Conservation (phyloP, 2,797 vertebrate species). For the Lutjanus argentimaculatus region DNA sequence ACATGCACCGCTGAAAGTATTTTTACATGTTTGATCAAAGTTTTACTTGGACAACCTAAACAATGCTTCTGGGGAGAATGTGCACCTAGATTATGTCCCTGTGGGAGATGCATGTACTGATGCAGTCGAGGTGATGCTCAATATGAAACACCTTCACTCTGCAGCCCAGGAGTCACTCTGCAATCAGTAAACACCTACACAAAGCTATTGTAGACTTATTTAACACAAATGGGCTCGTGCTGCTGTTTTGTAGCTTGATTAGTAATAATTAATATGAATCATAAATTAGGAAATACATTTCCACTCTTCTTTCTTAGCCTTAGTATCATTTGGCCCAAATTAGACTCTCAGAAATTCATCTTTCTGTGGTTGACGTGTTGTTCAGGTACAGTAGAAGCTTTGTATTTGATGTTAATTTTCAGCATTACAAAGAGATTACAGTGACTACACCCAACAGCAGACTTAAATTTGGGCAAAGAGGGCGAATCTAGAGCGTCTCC, state of each 20-base stretch:
- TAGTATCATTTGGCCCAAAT: conserved; percentile 17
- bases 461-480: conserved; percentile 34
- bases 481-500: conserved; percentile 55
- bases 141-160: conserved; percentile 34
- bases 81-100: conserved; percentile 1
- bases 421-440: conserved; percentile 15
- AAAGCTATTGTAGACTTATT: neutral
- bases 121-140: conserved; percentile 20
- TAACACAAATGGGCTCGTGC: neutral
- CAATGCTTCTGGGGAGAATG: conserved; percentile 1
- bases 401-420: neutral
- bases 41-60: conserved; percentile 22
- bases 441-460: conserved; percentile 1
- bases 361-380: neutral
- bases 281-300: conserved; percentile 18
- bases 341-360: neutral
- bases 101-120: conserved; percentile 2
- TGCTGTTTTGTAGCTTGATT: neutral
- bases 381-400: conserved; percentile 2
- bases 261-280: conserved; percentile 1
- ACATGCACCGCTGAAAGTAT: conserved; percentile 28
- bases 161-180: conserved; percentile 24
- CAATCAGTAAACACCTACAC: neutral
- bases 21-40: conserved; percentile 46
- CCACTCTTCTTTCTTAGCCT: neutral